Conservation (phyloP, 2,113 vertebrate species). For the Sphyrna mokarran region DNA sequence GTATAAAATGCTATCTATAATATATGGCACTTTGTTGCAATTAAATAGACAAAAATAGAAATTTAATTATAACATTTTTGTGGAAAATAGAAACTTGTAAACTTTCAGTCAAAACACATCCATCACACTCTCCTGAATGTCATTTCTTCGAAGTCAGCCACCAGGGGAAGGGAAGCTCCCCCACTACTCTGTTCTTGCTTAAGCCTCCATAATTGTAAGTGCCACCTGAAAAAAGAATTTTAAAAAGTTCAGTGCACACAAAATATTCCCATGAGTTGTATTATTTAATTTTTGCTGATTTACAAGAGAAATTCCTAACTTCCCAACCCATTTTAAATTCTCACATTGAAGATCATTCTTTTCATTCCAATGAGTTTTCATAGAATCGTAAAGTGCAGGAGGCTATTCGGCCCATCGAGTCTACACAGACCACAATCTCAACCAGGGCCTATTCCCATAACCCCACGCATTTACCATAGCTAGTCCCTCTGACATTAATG, state of each 20-base stretch:
- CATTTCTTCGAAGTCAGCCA: conserved; percentile 56
- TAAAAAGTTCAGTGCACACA: background rate
- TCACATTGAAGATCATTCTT: background rate
- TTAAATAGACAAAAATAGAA: conserved; percentile 59
- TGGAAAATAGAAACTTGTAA: conserved; percentile 34
- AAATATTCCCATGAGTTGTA: background rate
- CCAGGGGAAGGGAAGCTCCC: conserved; percentile 71
- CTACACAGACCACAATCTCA: no score
- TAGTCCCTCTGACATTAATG: no score
- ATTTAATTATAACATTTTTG: conserved; percentile 42
- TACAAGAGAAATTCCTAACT: background rate
- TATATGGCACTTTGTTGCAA: conserved; percentile 59
- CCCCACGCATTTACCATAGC: no score
- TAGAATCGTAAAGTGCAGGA: no score
- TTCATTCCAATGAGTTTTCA: background rate
- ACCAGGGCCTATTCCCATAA: no score
- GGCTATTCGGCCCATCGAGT: no score
- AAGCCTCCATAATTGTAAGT: conserved; percentile 95
- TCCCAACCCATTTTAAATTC: background rate
- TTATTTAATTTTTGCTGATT: background rate
- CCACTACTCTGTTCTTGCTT: conserved; percentile 56
- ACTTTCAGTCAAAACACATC: conserved; percentile 30
- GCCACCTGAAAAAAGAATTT: conserved; percentile 60
- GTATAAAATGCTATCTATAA: conserved; percentile 22
- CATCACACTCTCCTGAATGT: conserved; percentile 54